phyloP scores from a whole-genome alignment of 1,140 invertebrate genomes.

The Hycleus phaleratus region DNA sequence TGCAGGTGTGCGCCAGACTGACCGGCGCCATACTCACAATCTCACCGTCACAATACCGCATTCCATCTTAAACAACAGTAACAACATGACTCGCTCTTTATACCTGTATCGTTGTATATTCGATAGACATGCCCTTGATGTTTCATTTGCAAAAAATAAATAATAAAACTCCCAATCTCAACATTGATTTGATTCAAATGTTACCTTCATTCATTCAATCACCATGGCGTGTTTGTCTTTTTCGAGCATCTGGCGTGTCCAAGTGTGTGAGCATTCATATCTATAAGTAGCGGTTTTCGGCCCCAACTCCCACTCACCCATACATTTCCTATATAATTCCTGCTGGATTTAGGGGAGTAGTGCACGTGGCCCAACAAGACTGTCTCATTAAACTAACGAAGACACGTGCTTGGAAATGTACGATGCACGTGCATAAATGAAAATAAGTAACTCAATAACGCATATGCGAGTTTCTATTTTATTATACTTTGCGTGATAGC shows the following conservation, averaged over 20 bases:
- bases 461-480: not conserved
- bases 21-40: constrained; percentile 22
- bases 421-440: constrained; percentile 19
- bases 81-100: not conserved
- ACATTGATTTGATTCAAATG: too few species aligned
- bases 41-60: constrained; percentile 19
- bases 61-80: constrained; percentile 11
- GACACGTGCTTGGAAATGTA: constrained; percentile 23
- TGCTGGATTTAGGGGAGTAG: constrained; percentile 13
- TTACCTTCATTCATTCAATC: too few species aligned
- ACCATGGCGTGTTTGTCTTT: too few species aligned
- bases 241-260: too few species aligned
- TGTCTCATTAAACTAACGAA: constrained; percentile 30
- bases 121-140: not conserved
- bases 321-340: constrained; percentile 10
- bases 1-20: constrained; percentile 28
- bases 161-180: too few species aligned
- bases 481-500: too few species aligned
- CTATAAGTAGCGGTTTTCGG: constrained; percentile 6
- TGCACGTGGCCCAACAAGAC: constrained; percentile 24
- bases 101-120: not conserved
- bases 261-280: too few species aligned
- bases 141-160: too few species aligned
- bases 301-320: not conserved
- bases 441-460: constrained; percentile 26